Evolutionary conservation across 1,140 invertebrate genomes (phyloP).

Genomic region (Philaenus spumarius): DNA sequence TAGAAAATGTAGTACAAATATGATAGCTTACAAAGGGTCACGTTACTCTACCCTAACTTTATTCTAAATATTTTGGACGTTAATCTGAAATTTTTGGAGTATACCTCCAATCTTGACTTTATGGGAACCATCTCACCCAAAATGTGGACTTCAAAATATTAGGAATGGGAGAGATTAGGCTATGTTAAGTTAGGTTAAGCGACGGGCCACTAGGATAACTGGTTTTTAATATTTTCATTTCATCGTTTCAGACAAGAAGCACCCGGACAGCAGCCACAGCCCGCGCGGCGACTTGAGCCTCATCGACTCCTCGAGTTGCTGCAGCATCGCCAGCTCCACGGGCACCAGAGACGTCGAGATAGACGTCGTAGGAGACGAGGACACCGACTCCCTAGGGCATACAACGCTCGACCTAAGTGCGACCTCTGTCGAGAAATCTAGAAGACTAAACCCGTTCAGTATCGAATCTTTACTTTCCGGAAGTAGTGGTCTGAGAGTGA

Average conservation of each 20-base stretch:
- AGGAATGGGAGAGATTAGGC: no score
- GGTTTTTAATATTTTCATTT: neutral
- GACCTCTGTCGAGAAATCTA: conserved; percentile 44
- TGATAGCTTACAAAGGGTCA: no score
- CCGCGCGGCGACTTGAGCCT: conserved; percentile 11
- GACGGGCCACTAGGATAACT: no score
- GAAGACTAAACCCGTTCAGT: conserved; percentile 69
- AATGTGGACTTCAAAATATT: no score
- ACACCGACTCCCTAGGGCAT: conserved; percentile 42
- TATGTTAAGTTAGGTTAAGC: no score
- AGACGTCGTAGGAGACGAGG: conserved; percentile 56
- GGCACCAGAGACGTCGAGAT: conserved; percentile 58
- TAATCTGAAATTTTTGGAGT: no score
- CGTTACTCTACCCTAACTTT: no score
- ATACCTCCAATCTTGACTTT: no score
- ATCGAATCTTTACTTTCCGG: conserved; percentile 70
- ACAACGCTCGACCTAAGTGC: conserved; percentile 37
- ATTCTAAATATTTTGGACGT: no score
- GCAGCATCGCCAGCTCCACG: conserved; percentile 28
- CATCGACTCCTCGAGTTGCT: conserved; percentile 28
- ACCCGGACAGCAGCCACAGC: neutral
- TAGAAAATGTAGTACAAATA: no score
- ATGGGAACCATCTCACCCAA: no score
- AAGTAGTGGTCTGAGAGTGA: conserved; percentile 32
- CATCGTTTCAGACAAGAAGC: no score